phyloP scores from a whole-genome alignment of 2,797 vertebrate species.

The Gadopsis bispinosus region DNA sequence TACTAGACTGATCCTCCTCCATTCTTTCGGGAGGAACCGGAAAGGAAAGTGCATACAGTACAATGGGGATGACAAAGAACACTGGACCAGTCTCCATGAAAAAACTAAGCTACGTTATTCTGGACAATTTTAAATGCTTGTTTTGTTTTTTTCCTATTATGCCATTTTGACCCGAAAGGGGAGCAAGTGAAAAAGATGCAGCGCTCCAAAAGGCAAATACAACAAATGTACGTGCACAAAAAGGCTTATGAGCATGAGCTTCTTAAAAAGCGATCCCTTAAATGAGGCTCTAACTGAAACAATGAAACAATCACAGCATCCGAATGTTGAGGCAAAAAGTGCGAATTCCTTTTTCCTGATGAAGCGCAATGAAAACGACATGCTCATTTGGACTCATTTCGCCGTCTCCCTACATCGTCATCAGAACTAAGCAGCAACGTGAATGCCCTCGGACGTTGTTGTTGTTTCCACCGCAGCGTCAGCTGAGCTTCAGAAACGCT shows the following conservation, averaged over 20 bases:
- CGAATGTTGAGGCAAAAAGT: background rate
- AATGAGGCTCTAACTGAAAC: background rate
- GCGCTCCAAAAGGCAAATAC: background rate
- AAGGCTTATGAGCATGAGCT: background rate
- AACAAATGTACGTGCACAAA: background rate
- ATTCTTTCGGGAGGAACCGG: constrained; percentile 31
- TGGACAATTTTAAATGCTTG: background rate
- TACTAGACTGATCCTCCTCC: constrained; percentile 43
- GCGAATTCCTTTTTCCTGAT: background rate
- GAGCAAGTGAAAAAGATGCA: background rate
- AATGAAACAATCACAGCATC: background rate
- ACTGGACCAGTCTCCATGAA: background rate
- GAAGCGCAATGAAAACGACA: constrained; percentile 21
- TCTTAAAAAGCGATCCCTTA: background rate
- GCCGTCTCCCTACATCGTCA: background rate
- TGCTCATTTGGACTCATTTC: constrained; percentile 7
- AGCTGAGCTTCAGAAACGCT: constrained; percentile 52
- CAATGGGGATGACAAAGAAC: constrained; percentile 31
- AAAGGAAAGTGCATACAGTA: constrained; percentile 15
- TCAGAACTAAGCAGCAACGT: constrained; percentile 20
- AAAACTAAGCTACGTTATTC: constrained; percentile 3
- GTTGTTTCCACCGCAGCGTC: constrained; percentile 39
- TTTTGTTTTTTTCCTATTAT: background rate
- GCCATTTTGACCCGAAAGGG: background rate
- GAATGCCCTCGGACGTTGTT: constrained; percentile 42